Base-by-base conservation (phyloP, 2,113 vertebrate genomes). In the Neopipo cinnamomea region DNA sequence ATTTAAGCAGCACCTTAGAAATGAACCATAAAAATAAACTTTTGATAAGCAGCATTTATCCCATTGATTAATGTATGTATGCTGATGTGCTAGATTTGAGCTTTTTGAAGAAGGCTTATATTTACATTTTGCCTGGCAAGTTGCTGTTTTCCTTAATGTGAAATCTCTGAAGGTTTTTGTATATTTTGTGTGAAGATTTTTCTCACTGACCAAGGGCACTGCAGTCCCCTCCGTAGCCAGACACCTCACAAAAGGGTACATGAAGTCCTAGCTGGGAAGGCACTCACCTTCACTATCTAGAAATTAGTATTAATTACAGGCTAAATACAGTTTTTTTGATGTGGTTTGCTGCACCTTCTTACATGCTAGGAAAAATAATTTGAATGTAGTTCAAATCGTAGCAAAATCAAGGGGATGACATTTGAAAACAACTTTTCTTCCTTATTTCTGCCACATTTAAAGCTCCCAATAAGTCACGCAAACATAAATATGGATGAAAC, bases 201-300 rank as follows among this genome's bases (percentile, higher is more conserved):
- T 61, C 33, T 67, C 37, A 7, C 6, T 49, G 24, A 27, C 39
- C 33, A 24, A 16, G 11, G 8, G 6, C 35, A 9, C 24, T 22
- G 27, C 19, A 22, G 49, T n/a, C 21, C 7, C 5, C 17, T 79
- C 39, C 21, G 4, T 1, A 37, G 41, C 21, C 13, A 14, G 24
- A 15, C 86, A 37, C 2, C 0, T 82, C 39, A 24, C 16, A 42
- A 59, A 72, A 44, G 44, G 22, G 35, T 27, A 6, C 0, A 0
- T 46, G 3, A 56, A 1, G 0, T 41, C 24, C 49, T 35, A 73
- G 21, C 52, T 30, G 21, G 39, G 80, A 4, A 3, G 37, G 58
- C 16, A 11, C 46, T 73, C 9, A 19, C 15, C 23, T 61, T 56
- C 18, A 16, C 27, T 21, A 3, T 12, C 44, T 79, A 79, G 41